Conservation (phyloP, 2,888 invertebrate species). For the Leptinotarsa rubiginosa region DNA sequence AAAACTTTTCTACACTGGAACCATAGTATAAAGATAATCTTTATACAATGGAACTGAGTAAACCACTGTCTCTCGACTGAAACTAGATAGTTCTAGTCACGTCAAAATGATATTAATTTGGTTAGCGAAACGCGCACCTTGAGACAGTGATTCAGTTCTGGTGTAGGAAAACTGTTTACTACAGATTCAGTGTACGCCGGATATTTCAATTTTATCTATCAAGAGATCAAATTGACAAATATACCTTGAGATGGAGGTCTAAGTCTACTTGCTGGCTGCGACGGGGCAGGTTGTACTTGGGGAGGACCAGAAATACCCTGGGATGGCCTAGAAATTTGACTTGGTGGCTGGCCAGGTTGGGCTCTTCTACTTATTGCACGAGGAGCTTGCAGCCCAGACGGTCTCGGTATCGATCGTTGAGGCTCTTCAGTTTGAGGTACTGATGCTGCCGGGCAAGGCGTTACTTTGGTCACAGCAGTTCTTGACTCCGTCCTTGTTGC, state of each 20-base stretch:
- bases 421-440: neutral
- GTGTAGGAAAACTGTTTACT: too few relatives aligned
- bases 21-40: too few relatives aligned
- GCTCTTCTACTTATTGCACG: neutral
- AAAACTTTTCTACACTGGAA: too few relatives aligned
- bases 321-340: neutral
- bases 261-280: neutral
- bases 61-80: too few relatives aligned
- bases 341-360: neutral
- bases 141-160: too few relatives aligned
- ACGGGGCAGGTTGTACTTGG: neutral
- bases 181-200: too few relatives aligned
- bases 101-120: too few relatives aligned
- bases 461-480: conserved; percentile 30
- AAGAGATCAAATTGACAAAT: too few relatives aligned
- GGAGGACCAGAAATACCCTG: neutral
- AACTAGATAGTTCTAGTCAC: too few relatives aligned
- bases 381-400: neutral
- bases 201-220: too few relatives aligned
- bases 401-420: conserved; percentile 3
- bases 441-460: neutral
- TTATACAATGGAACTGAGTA: too few relatives aligned
- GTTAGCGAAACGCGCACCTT: too few relatives aligned
- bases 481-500: conserved; percentile 25
- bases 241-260: conserved; percentile 24